Percentiles rank a stretch among this genome's conserved stretches.
phyloP scores from a whole-genome alignment of 2,797 vertebrate species.

The Gallinago nigripennis region DNA sequence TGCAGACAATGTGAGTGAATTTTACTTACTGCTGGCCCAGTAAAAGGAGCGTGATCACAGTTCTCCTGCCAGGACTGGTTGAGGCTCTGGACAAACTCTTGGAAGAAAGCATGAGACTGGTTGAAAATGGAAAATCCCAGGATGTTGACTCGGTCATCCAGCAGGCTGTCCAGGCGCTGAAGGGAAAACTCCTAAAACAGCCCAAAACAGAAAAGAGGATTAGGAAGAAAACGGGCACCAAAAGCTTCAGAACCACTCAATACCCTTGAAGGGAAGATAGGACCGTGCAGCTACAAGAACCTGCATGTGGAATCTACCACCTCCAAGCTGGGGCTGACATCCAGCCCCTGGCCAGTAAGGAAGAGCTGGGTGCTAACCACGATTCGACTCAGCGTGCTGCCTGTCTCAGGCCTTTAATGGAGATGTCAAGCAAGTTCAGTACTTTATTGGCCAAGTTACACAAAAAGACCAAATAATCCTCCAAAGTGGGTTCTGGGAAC shows the following conservation, averaged over 20 bases:
- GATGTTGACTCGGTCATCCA: conserved; percentile 92
- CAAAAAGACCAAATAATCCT: neutral
- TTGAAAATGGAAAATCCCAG: conserved; percentile 98
- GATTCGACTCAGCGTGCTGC: fast-evolving
- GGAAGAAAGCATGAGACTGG: conserved; percentile 92
- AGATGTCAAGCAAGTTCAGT: neutral
- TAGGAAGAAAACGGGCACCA: neutral
- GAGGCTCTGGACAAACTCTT: conserved; percentile 95
- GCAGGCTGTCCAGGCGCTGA: conserved; percentile 87
- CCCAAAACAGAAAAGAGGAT: neutral
- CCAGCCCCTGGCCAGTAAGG: fast-evolving
- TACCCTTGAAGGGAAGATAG: fast-evolving
- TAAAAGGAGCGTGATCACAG: conserved; percentile 94
- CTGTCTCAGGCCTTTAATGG: neutral
- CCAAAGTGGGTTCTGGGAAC: neutral
- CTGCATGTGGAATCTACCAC: neutral
- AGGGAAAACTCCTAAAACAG: conserved; percentile 90
- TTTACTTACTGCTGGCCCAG: conserved; percentile 90
- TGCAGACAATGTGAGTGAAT: neutral
- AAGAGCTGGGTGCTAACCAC: neutral
- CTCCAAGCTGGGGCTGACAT: neutral
- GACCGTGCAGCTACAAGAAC: neutral
- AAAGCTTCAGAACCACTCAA: neutral
- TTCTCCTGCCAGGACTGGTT: conserved; percentile 99
- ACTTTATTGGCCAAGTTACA: neutral